Conservation (phyloP, 92 coral and sea anemone species). For the Pocillopora meandrina region DNA sequence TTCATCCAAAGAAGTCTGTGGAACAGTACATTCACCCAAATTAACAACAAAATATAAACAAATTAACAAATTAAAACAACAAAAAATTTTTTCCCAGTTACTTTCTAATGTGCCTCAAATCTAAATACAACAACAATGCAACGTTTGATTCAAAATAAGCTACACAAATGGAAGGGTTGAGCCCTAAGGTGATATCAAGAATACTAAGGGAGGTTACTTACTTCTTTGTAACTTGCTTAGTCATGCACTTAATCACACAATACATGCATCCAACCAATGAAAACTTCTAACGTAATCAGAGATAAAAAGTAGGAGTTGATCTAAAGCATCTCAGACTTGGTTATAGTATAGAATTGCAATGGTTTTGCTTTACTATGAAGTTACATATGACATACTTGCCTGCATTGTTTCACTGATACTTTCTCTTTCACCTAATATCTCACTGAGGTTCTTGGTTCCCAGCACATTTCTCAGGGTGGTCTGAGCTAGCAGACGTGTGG, state of each 20-base stretch:
- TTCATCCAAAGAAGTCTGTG: slow-evolving; percentile 76
- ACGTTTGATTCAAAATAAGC: too few relatives aligned
- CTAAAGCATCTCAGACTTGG: neutral
- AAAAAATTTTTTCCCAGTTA: neutral
- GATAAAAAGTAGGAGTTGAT: neutral
- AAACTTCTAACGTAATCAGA: neutral
- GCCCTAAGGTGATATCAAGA: too few relatives aligned
- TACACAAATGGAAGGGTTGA: too few relatives aligned
- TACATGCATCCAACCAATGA: neutral
- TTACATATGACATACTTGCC: slow-evolving; percentile 38
- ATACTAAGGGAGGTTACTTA: too few relatives aligned
- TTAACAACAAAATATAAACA: neutral
- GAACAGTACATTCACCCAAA: neutral
- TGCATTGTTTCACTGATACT: slow-evolving; percentile 85
- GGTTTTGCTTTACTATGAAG: neutral
- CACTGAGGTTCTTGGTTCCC: slow-evolving; percentile 90
- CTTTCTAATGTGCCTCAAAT: neutral
- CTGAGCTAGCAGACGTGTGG: slow-evolving; percentile 93
- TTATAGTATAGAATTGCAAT: neutral
- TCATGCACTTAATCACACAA: neutral
- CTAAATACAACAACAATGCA: too few relatives aligned
- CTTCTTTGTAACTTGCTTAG: too few relatives aligned
- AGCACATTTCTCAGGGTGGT: slow-evolving; percentile 90
- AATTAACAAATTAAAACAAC: too few relatives aligned
- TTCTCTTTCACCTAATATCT: slow-evolving; percentile 87